Evolutionary conservation across 2,888 invertebrate species (phyloP).

Genomic region (Stramonita haemastoma): DNA sequence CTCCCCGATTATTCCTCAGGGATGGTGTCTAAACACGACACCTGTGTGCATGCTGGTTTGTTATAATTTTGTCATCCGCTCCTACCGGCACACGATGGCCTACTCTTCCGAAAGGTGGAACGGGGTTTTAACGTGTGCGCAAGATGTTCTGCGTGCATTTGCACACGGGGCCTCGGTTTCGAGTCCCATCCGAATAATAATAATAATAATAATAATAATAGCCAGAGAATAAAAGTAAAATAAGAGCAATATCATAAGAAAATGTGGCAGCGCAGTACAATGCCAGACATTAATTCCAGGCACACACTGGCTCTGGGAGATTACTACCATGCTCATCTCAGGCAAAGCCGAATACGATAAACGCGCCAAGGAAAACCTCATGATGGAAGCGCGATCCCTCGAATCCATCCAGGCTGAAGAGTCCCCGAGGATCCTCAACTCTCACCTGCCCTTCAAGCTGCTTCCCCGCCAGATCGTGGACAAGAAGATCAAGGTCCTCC

Average conservation of each 20-base stretch:
- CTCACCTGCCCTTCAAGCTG: constrained; percentile 42
- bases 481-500: constrained; percentile 48
- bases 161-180: no score
- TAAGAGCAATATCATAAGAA: background rate
- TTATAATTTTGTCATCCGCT: no score
- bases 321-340: constrained; percentile 46
- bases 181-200: no score
- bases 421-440: constrained; percentile 49
- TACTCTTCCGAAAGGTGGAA: no score
- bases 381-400: constrained; percentile 43
- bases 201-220: no score
- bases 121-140: no score
- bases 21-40: no score
- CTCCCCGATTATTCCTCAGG: no score
- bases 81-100: no score
- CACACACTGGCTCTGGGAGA: constrained; percentile 54
- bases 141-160: no score
- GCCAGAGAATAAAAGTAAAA: no score
- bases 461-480: constrained; percentile 46
- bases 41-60: no score
- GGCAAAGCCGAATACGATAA: constrained; percentile 36
- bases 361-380: constrained; percentile 33
- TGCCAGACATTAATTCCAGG: constrained; percentile 47
- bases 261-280: background rate
- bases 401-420: constrained; percentile 34